Evolutionary conservation across 1,140 invertebrate genomes (phyloP), one percentile per base, ranked within the genome.

Genomic region (Drosophila repleta): DNA sequence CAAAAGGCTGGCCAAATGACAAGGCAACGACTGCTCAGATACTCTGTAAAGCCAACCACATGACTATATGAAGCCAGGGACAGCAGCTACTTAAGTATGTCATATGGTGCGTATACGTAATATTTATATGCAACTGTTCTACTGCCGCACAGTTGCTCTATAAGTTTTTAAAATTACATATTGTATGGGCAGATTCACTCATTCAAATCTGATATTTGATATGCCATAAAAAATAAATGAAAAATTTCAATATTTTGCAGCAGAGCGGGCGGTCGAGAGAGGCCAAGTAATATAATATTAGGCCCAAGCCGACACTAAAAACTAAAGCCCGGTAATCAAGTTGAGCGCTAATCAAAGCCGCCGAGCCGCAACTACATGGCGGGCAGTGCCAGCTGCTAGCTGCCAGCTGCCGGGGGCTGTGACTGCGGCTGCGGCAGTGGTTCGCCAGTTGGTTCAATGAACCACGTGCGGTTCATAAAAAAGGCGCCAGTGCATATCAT

Each of bases 391-490:
- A 18, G 48, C 43, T 56, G 57, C 46, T 52, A 24, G 41, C 8
- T 6, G 29, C 29, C 8, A 7, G 24, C 4, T 51, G 46, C 4
- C 15, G 21, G 48, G 3, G 24, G n/a, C 48, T 10, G 13, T 17
- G 24, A 8, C 48, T 18, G 48, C 7, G 48, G 10, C 48, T 3
- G 24, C 13, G 48, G 15, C 60, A 46, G n/a, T 2, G 13, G 15
- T 61, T 20, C 53, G 58, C 26, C 24, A 24, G 45, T 29, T 67
- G 75, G 70, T 70, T 65, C 64, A 82, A 70, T 74, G 79, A 66
- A 80, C 78, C 77, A 81, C 72, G 77, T 76, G 67, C 67, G 61
- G 66, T 74, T 73, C 79, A 83, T 75, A 73, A 72, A 83, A 60
- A 35, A 61, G 74, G 68, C 69, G 69, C 62, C 61, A 76, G 56